A percentile compares a stretch with the other conserved stretches of the same genome.
Evolutionary conservation across 2,888 invertebrate genomes (phyloP).

Genomic region (Drosophila basisetae): DNA sequence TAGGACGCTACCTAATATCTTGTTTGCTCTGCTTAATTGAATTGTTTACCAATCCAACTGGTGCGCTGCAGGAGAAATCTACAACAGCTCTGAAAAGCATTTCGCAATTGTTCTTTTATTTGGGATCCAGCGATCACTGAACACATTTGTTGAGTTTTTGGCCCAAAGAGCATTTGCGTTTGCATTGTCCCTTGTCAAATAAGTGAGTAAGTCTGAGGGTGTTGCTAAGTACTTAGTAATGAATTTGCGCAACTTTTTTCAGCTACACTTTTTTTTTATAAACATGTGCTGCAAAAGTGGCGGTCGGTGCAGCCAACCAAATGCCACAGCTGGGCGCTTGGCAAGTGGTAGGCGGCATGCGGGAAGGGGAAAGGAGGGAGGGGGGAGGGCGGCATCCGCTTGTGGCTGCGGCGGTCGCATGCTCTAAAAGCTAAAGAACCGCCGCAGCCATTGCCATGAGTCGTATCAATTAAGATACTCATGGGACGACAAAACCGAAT

Average conservation of each 20-base stretch:
- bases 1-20: background rate
- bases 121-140: background rate
- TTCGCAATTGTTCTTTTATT: background rate
- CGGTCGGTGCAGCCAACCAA: slow-evolving; percentile 49
- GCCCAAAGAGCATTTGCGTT: background rate
- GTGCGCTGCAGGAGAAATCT: background rate
- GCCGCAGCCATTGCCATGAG: slow-evolving; percentile 25
- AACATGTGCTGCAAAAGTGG: slow-evolving; percentile 49
- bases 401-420: slow-evolving; percentile 58
- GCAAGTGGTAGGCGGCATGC: background rate
- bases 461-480: slow-evolving; percentile 70
- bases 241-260: slow-evolving; percentile 36
- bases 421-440: slow-evolving; percentile 71
- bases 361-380: background rate
- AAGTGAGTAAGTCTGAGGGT: background rate
- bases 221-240: slow-evolving; percentile 46
- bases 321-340: slow-evolving; percentile 23
- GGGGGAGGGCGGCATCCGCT: slow-evolving; percentile 26
- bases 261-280: slow-evolving; percentile 36
- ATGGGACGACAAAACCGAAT: slow-evolving; percentile 43
- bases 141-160: background rate
- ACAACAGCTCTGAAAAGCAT: background rate
- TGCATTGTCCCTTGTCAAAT: slow-evolving; percentile 1
- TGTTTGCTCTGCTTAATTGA: background rate
- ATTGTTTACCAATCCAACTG: background rate